phyloP scores from a whole-genome alignment of 2,113 vertebrate genomes.

The Poecile atricapillus region DNA sequence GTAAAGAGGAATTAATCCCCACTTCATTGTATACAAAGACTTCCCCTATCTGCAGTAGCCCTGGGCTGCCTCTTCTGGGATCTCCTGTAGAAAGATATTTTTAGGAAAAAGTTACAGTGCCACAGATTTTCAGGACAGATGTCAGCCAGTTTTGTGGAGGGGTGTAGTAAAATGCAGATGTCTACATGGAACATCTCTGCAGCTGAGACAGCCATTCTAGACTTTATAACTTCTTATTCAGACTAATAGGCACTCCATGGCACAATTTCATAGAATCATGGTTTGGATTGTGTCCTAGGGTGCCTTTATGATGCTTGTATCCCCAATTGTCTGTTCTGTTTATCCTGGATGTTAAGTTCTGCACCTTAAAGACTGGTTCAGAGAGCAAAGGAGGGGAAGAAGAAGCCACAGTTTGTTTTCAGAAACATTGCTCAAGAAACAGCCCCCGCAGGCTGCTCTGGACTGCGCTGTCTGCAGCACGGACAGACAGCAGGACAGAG shows the following conservation, averaged over 20 bases:
- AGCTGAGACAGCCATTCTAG: not conserved
- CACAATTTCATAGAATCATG: not conserved
- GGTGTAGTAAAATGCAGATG: not conserved
- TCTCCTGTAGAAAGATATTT: not conserved
- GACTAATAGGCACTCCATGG: not conserved
- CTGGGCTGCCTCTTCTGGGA: not conserved
- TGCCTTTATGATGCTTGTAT: not conserved
- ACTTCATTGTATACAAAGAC: not conserved
- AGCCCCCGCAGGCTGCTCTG: not conserved
- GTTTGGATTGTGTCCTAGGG: not conserved
- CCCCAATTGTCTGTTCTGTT: not conserved
- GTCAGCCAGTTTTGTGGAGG: rapidly evolving
- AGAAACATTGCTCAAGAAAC: not conserved
- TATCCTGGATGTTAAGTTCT: not conserved
- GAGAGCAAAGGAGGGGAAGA: not conserved
- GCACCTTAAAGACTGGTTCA: not conserved
- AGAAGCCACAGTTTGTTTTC: rapidly evolving
- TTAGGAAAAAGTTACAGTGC: not conserved
- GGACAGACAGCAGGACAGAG: rapidly evolving
- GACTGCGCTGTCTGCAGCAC: not conserved
- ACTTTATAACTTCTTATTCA: not conserved
- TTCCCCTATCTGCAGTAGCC: not conserved
- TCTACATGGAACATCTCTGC: not conserved
- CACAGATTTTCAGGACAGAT: not conserved
- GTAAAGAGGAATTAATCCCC: not conserved